Base-by-base conservation (phyloP, 2,888 invertebrate genomes). In the Polietes domitor region DNA sequence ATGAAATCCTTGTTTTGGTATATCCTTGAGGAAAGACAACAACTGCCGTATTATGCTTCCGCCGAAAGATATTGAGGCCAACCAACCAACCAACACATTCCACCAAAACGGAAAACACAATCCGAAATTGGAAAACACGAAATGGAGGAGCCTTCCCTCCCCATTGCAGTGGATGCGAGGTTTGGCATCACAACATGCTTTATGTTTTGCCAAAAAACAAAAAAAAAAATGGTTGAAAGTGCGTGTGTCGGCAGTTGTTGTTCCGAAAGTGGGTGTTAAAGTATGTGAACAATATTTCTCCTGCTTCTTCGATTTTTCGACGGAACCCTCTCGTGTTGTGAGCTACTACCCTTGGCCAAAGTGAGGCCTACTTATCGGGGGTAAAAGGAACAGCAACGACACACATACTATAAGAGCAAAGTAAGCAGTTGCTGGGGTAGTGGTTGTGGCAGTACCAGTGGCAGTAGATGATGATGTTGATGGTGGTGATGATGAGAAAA, bases 241-340 rank as follows among this genome's bases (percentile, higher is more conserved):
- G 53, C 43, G 61, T 61, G 41, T 47, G 17, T 5, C n/a, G 37
- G 50, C 63, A 17, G 15, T 71, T 77, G n/a, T 24, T 58, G 58
- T 74, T 70, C 12, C 32, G 43, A 70, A 74, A 82, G 77, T 78
- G 82, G 71, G 74, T 77, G 78, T 75, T 78, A 72, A 63, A 76
- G 65, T 76, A 77, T 68, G 77, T 81, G 76, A 21, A 63, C 47
- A 78, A 75, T 10, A 78, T 71, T 75, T 78, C 28, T 26, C 5
- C 58, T 24, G 4, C 12, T 3, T 58, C 58, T 24, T 12, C 26
- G 26, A 58, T 15, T 24, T 15, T 24, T 58, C 58, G 24, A 4
- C 15, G 2, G 15, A 50, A 43, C 70, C 26, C 55, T 21, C 2
- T 9, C 10, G 9, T 61, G 32, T 17, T 15, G 9, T 1, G 17